Conservation (phyloP, 2,888 invertebrate species). For the Seladonia tumulorum region DNA sequence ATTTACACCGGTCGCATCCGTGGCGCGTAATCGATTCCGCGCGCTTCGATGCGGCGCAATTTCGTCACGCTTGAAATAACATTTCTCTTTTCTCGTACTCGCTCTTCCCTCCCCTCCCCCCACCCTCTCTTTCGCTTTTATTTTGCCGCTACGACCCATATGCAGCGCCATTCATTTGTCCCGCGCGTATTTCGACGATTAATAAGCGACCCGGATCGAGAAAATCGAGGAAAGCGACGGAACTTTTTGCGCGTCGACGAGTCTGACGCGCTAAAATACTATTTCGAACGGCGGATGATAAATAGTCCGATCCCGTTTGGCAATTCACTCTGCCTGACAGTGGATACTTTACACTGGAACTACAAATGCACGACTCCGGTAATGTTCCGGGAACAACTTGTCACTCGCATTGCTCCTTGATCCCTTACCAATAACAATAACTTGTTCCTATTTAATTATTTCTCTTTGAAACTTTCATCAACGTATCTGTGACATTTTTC, state of each 20-base stretch:
- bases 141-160: background rate
- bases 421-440: background rate
- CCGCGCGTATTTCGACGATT: constrained; percentile 7
- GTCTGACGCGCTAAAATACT: background rate
- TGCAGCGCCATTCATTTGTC: constrained; percentile 18
- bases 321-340: background rate
- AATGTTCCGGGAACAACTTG: background rate
- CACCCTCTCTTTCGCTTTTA: background rate
- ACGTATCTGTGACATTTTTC: background rate
- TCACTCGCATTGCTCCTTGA: background rate
- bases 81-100: constrained; percentile 4
- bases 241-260: background rate
- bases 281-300: background rate
- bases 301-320: background rate
- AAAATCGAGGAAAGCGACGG: background rate
- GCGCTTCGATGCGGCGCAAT: constrained; percentile 38
- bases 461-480: background rate
- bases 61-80: constrained; percentile 31
- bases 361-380: too few relatives aligned
- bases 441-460: background rate
- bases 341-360: background rate
- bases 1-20: constrained; percentile 47
- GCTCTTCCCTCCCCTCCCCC: rapidly evolving
- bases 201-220: constrained; percentile 5
- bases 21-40: constrained; percentile 41